These are phyloP conservation scores for Fundulus diaphanus DNA, from an alignment of 2,797 vertebrate species.

Conservation along the genomic window DNA sequence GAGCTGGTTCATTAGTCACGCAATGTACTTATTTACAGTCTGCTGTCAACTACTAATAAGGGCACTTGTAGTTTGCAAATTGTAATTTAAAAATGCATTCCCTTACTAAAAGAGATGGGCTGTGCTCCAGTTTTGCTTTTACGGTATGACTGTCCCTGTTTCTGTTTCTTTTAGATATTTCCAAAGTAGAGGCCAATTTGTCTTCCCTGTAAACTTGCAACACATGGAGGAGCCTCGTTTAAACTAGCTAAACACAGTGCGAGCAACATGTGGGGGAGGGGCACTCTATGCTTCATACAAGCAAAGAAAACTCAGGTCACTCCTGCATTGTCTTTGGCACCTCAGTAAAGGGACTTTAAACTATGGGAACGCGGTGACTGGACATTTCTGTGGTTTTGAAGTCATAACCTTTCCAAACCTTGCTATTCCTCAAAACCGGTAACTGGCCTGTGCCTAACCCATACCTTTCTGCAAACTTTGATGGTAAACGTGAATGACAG, in stretches of 20 bases:
- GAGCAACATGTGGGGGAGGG: neutral
- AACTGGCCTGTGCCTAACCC: neutral
- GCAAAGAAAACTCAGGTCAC: neutral
- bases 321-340: neutral
- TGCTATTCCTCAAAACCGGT: neutral
- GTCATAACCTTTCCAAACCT: neutral
- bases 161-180: neutral
- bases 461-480: neutral
- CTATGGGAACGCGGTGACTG: neutral
- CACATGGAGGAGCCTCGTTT: neutral
- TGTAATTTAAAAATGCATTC: neutral
- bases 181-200: neutral
- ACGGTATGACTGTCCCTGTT: neutral
- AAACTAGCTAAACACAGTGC: neutral
- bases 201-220: neutral
- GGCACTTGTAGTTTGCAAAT: neutral
- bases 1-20: no score
- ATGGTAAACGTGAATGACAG: neutral
- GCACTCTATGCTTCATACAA: neutral
- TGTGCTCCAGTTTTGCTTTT: neutral
- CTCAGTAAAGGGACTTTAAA: neutral
- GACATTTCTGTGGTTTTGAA: neutral
- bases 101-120: neutral
- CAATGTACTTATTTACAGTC: neutral
- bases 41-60: neutral